Percentiles rank a stretch among this genome's conserved stretches.
phyloP scores from a whole-genome alignment of 1,140 invertebrate species.

The Conus betulinus region DNA sequence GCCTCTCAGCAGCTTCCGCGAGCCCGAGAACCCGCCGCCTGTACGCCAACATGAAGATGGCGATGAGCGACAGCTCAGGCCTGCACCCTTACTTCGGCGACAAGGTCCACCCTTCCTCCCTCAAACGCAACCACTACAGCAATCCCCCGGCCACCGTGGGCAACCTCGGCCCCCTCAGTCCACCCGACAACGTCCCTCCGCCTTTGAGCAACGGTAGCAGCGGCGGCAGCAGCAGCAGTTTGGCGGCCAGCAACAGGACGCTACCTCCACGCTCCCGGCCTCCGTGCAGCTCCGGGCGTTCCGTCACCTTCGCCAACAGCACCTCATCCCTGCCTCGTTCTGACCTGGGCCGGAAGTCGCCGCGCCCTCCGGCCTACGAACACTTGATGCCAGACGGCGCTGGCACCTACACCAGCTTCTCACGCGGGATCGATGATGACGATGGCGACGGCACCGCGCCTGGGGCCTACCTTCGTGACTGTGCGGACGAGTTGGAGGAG shows the following conservation, averaged over 20 bases:
- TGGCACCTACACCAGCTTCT: constrained; percentile 36
- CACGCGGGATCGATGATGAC: constrained; percentile 36
- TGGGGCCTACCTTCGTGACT: constrained; percentile 42
- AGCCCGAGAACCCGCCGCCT: constrained; percentile 34
- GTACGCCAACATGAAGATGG: constrained; percentile 35
- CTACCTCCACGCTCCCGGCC: not conserved
- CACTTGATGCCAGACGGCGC: constrained; percentile 36
- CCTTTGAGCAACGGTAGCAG: not conserved
- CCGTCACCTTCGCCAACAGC: constrained; percentile 21
- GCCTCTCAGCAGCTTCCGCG: constrained; percentile 30
- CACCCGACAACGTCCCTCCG: not conserved
- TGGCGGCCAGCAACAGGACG: not conserved
- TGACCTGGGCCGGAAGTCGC: constrained; percentile 4
- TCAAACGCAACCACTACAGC: constrained; percentile 26
- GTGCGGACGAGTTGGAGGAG: constrained; percentile 40
- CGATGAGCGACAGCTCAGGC: constrained; percentile 22
- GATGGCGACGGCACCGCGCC: constrained; percentile 46
- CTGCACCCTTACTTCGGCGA: constrained; percentile 34
- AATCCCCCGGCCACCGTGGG: not conserved
- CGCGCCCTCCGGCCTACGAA: constrained; percentile 40
- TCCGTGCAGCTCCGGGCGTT: not conserved
- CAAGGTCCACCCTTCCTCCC: constrained; percentile 32
- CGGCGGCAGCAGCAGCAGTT: not conserved
- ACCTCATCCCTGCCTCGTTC: constrained; percentile 13
- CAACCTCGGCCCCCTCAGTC: not conserved